phyloP scores from a whole-genome alignment of 2,113 vertebrate species.

The Marmota flaviventris region DNA sequence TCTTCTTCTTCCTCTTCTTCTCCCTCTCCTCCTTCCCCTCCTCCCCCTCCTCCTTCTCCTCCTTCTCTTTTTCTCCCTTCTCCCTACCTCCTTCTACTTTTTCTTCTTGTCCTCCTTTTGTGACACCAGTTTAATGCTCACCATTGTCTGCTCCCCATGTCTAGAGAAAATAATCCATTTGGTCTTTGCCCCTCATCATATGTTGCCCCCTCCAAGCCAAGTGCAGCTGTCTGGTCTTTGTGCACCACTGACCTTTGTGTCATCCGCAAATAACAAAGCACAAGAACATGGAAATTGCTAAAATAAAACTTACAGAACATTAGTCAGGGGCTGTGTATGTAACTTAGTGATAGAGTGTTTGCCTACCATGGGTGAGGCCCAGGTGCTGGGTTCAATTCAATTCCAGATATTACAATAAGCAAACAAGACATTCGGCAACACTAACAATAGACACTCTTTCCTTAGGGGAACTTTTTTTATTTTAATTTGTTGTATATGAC shows the following conservation, averaged over 20 bases:
- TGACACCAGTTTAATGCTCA: not conserved
- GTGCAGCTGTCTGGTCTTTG: not conserved
- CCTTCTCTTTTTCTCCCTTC: no score
- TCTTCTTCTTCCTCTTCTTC: no score
- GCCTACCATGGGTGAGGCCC: no score
- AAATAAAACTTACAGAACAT: not conserved
- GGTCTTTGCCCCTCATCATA: not conserved
- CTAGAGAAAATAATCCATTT: not conserved
- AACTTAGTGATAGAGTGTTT: no score
- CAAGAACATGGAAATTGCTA: not conserved
- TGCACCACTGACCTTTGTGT: no score
- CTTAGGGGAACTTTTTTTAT: not conserved
- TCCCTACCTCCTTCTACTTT: not conserved
- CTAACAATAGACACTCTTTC: not conserved
- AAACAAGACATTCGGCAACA: not conserved
- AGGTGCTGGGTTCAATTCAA: no score
- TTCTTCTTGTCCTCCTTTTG: no score
- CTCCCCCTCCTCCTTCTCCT: no score
- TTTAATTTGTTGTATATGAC: no score
- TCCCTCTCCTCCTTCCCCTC: no score
- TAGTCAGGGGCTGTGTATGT: not conserved
- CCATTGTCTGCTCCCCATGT: not conserved
- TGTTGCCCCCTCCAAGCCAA: not conserved
- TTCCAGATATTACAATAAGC: no score
- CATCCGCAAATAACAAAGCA: not conserved